phyloP scores from a whole-genome alignment of 2,797 vertebrate genomes.

The Poeciliopsis infans region DNA sequence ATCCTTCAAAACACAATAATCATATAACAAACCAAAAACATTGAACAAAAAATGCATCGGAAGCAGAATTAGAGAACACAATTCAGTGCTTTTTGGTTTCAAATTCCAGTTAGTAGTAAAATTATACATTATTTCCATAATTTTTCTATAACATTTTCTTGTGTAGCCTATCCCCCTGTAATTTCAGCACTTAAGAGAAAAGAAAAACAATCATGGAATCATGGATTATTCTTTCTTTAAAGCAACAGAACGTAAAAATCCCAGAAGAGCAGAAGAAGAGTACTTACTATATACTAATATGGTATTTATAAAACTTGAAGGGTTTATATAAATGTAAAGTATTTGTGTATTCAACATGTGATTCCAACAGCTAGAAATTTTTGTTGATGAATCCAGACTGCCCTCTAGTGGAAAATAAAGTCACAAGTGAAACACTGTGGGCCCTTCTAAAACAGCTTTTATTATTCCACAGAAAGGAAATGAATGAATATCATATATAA shows the following conservation, averaged over 20 bases:
- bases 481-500: background rate
- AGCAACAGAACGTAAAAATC: background rate
- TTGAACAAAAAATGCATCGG: background rate
- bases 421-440: background rate
- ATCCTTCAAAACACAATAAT: conserved; percentile 9
- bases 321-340: background rate
- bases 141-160: background rate
- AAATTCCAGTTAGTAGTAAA: background rate
- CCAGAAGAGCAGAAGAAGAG: background rate
- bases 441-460: background rate
- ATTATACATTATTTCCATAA: conserved; percentile 7
- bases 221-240: background rate
- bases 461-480: background rate
- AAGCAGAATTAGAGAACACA: background rate
- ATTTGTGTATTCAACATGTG: background rate
- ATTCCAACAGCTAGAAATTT: background rate
- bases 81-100: background rate
- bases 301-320: background rate
- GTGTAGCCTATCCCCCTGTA: background rate
- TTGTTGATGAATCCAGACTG: conserved; percentile 48
- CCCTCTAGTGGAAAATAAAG: conserved; percentile 67
- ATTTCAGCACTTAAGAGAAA: background rate
- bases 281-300: background rate
- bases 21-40: background rate
- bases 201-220: background rate